Evolutionary conservation across 2,797 vertebrate genomes (phyloP).

Genomic region (Chaenodraco wilsoni): DNA sequence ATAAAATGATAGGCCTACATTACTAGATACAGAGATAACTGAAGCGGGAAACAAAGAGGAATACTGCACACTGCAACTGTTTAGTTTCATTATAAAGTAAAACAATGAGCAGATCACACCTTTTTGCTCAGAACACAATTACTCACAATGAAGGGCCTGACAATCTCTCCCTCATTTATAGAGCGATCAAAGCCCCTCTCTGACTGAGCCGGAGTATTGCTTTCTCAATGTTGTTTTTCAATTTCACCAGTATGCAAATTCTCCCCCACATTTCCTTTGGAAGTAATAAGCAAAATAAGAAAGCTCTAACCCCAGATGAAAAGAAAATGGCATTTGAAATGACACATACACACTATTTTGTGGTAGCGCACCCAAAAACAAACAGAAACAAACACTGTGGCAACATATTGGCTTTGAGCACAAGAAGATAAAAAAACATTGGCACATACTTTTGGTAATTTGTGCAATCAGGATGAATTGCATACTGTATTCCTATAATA

Average conservation of each 20-base stretch:
- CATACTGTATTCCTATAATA: not conserved
- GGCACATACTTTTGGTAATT: constrained; percentile 3
- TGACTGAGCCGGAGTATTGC: constrained; percentile 56
- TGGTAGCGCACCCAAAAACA: constrained; percentile 30
- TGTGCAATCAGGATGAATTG: constrained; percentile 18
- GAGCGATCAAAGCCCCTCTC: constrained; percentile 68
- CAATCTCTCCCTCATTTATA: constrained; percentile 56
- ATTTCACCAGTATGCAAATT: constrained; percentile 76
- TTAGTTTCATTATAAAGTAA: constrained; percentile 59
- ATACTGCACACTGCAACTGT: constrained; percentile 32
- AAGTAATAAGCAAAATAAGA: constrained; percentile 78
- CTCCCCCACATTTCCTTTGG: constrained; percentile 57
- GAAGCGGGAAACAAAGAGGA: constrained; percentile 30
- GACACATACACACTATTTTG: constrained; percentile 42
- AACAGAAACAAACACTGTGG: constrained; percentile 42
- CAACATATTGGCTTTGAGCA: constrained; percentile 41
- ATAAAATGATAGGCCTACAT: constrained; percentile 26
- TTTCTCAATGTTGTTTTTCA: constrained; percentile 72
- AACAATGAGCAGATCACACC: constrained; percentile 57
- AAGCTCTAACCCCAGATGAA: constrained; percentile 72
- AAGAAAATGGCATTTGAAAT: constrained; percentile 67
- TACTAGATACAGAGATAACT: constrained; percentile 25
- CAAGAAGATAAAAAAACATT: constrained; percentile 26
- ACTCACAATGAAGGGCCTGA: constrained; percentile 51
- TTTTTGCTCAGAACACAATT: constrained; percentile 56